These are phyloP conservation scores for Tyrophagus putrescentiae DNA, from an alignment of 1,140 invertebrate genomes.

Conservation along the genomic window DNA sequence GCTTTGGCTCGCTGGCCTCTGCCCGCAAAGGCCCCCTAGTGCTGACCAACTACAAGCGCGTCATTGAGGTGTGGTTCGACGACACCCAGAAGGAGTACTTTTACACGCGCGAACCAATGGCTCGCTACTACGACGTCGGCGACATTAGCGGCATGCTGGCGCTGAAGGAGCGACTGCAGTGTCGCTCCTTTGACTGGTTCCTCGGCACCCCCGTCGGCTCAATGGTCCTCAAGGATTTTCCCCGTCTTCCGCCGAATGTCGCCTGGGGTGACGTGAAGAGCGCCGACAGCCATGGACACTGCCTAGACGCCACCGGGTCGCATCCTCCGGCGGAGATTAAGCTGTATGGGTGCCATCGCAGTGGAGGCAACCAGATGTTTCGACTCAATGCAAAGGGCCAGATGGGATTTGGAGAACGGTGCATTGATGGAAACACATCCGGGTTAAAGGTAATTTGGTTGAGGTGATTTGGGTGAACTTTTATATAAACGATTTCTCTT, in stretches of 20 bases:
- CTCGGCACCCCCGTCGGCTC: conserved; percentile 95
- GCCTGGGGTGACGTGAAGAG: conserved; percentile 71
- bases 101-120: conserved; percentile 61
- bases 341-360: conserved; percentile 69
- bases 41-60: conserved; percentile 67
- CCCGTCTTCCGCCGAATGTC: conserved; percentile 76
- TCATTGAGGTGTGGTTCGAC: conserved; percentile 80
- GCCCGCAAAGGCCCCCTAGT: conserved; percentile 86
- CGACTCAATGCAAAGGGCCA: conserved; percentile 84
- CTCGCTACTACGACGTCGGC: conserved; percentile 31
- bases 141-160: conserved; percentile 36
- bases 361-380: conserved; percentile 82
- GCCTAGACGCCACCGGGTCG: conserved; percentile 77
- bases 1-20: conserved; percentile 72
- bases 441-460: too few relatives aligned
- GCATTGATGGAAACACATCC: too few relatives aligned
- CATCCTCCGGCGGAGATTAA: conserved; percentile 66
- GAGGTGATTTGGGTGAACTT: conserved; percentile 67
- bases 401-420: conserved; percentile 82
- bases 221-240: conserved; percentile 83
- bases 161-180: conserved; percentile 61
- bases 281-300: conserved; percentile 33
- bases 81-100: conserved; percentile 87
- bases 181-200: conserved; percentile 88
- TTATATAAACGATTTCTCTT: too few relatives aligned